Percentiles rank a stretch among this genome's conserved stretches.
phyloP scores from a whole-genome alignment of 2,797 vertebrate species.

The Gadopsis marmoratus region DNA sequence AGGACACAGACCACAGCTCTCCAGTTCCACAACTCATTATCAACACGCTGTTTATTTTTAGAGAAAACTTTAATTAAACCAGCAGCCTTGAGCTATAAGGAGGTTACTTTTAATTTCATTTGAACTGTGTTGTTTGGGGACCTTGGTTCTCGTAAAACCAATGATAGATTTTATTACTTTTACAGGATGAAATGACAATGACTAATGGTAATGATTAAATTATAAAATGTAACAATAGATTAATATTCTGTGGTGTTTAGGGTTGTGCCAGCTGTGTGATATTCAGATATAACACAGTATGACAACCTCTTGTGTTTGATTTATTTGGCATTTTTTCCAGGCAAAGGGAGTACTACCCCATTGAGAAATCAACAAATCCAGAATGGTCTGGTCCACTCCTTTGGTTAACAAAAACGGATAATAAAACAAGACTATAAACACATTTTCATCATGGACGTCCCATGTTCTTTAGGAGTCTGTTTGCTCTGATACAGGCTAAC shows the following conservation, averaged over 20 bases:
- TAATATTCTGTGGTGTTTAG: background rate
- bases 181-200: background rate
- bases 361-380: background rate
- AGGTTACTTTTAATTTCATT: background rate
- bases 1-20: conserved; percentile 38
- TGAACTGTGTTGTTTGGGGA: background rate
- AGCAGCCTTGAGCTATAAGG: background rate
- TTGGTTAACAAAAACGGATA: background rate
- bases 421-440: background rate
- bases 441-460: background rate
- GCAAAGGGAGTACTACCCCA: background rate
- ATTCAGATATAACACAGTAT: background rate
- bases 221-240: background rate
- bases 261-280: background rate
- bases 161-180: background rate
- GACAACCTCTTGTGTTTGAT: background rate
- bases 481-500: too few relatives aligned
- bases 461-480: too few relatives aligned
- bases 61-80: conserved; percentile 15
- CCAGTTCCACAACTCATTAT: background rate
- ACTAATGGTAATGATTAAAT: background rate
- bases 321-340: background rate
- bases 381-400: background rate
- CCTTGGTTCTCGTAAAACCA: background rate
- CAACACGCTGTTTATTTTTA: conserved; percentile 18